phyloP scores from a whole-genome alignment of 2,888 invertebrate species.

The Nemotelus pantherinus region DNA sequence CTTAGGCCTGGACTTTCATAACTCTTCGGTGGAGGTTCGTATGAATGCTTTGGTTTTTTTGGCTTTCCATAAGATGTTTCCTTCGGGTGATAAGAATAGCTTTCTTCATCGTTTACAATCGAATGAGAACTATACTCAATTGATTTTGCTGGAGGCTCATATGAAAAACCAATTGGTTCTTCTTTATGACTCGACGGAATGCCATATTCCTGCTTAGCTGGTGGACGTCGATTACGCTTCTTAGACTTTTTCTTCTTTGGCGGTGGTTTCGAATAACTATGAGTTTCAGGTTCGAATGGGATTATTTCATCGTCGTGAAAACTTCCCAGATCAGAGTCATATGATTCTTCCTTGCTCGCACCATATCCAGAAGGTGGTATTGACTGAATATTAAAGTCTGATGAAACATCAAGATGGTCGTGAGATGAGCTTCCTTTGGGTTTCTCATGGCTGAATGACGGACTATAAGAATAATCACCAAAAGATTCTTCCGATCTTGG shows the following conservation, averaged over 20 bases:
- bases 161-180: conserved; percentile 41
- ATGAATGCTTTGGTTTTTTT: neutral
- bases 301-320: conserved; percentile 55
- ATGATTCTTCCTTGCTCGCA: conserved; percentile 45
- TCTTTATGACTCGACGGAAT: conserved; percentile 48
- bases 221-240: conserved; percentile 55
- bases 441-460: conserved; percentile 28
- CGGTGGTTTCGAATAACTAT: conserved; percentile 5
- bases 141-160: conserved; percentile 7
- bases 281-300: conserved; percentile 57
- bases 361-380: conserved; percentile 58
- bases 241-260: conserved; percentile 53
- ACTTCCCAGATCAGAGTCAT: conserved; percentile 46
- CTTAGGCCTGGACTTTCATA: neutral
- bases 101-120: neutral
- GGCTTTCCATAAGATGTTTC: neutral
- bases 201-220: conserved; percentile 46
- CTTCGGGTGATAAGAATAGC: conserved; percentile 13
- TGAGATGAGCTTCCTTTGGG: conserved; percentile 7
- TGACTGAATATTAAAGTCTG: conserved; percentile 48
- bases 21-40: neutral
- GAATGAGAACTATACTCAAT: neutral
- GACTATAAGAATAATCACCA: conserved; percentile 53
- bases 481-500: neutral
- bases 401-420: conserved; percentile 25